These are phyloP conservation scores for Bilobella aurantiaca DNA, from an alignment of 1,140 invertebrate species.

Conservation along the genomic window DNA sequence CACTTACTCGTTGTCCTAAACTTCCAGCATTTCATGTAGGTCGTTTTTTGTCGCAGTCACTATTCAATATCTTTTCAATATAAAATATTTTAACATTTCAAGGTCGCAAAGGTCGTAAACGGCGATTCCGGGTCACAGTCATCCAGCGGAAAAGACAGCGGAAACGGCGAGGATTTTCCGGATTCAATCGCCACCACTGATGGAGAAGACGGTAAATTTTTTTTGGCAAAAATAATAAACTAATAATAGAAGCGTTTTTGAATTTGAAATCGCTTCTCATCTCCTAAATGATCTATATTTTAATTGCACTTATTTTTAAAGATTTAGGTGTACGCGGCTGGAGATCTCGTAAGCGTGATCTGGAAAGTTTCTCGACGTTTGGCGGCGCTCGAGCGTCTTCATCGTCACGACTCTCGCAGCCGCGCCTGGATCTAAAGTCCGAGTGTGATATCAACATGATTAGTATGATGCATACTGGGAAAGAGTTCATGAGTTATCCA, in stretches of 20 bases:
- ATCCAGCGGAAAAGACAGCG: slow-evolving; percentile 28
- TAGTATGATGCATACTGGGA: slow-evolving; percentile 18
- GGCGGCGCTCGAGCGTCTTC: slow-evolving; percentile 24
- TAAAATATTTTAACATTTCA: neutral
- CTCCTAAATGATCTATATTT: neutral
- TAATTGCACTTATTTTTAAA: neutral
- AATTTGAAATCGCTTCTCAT: neutral
- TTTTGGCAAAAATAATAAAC: too few species aligned
- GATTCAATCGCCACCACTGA: slow-evolving; percentile 15
- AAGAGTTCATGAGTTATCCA: slow-evolving; percentile 22
- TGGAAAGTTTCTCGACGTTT: slow-evolving; percentile 32
- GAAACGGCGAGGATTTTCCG: slow-evolving; percentile 25
- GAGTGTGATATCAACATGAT: slow-evolving; percentile 21
- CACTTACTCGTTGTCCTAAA: neutral
- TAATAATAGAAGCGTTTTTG: too few species aligned
- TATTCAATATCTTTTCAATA: too few species aligned
- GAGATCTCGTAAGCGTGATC: slow-evolving; percentile 15
- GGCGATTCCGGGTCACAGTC: slow-evolving; percentile 26
- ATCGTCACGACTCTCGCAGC: slow-evolving; percentile 18
- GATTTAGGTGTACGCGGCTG: neutral
- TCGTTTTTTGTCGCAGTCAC: neutral
- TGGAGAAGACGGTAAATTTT: slow-evolving; percentile 25
- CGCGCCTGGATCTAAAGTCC: slow-evolving; percentile 12
- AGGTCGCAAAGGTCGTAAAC: slow-evolving; percentile 16
- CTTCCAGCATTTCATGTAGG: neutral